Conservation (phyloP, 2,797 vertebrate genomes). For the Anabacerthia variegaticeps region DNA sequence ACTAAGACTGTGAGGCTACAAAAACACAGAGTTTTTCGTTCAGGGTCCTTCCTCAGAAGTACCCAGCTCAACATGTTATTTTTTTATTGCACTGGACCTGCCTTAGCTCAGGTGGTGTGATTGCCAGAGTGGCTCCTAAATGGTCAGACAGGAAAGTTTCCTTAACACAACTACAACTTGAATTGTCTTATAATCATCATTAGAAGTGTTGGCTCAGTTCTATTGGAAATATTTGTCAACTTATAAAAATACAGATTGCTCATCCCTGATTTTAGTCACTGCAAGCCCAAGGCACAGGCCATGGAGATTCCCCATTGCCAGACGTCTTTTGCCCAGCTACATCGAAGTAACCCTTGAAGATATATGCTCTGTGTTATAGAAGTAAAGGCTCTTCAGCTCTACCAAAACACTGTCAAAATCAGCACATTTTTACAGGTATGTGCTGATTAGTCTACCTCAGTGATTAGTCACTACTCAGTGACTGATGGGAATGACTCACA, state of each 20-base stretch:
- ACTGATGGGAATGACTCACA: not conserved
- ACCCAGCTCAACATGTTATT: not conserved
- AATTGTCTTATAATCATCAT: not conserved
- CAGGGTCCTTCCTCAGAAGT: not conserved
- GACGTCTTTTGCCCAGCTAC: not conserved
- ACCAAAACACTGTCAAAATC: not conserved
- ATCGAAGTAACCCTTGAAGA: not conserved
- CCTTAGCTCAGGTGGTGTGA: not conserved
- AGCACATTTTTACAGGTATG: not conserved
- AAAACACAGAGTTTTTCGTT: not conserved
- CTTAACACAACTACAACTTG: not conserved
- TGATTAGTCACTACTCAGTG: not conserved
- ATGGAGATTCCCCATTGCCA: not conserved
- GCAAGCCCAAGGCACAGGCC: not conserved
- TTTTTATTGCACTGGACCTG: not conserved
- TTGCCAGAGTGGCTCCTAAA: not conserved
- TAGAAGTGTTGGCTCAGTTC: not conserved
- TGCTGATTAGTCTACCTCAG: not conserved
- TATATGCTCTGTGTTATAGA: not conserved
- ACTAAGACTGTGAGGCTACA: not conserved
- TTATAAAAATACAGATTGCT: not conserved
- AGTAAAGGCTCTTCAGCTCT: not conserved
- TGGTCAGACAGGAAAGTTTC: not conserved
- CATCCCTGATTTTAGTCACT: not conserved
- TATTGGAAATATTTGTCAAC: not conserved